Evolutionary conservation across 1,140 invertebrate genomes (phyloP).

Genomic region (Diorhabda carinulata): DNA sequence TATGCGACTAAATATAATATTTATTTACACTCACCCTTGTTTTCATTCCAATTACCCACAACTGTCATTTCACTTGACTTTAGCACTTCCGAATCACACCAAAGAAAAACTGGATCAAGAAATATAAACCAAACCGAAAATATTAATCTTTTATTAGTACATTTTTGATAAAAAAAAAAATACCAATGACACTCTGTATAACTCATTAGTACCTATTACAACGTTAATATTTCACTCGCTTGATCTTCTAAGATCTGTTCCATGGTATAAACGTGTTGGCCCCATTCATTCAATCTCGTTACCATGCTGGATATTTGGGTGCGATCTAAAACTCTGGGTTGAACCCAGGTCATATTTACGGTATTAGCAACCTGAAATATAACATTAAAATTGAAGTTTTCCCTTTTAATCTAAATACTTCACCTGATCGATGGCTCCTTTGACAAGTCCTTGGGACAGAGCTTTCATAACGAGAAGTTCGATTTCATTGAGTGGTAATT

Average conservation of each 20-base stretch:
- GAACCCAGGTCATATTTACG: constrained; percentile 85
- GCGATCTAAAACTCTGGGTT: constrained; percentile 82
- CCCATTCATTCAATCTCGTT: constrained; percentile 73
- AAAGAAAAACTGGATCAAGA: too few species aligned
- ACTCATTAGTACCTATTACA: constrained; percentile 47
- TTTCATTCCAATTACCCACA: too few species aligned
- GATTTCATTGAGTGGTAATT: constrained; percentile 79
- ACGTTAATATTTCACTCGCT: constrained; percentile 79
- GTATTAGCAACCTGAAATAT: constrained; percentile 49
- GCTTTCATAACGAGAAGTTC: constrained; percentile 98
- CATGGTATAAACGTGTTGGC: constrained; percentile 77
- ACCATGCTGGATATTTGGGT: constrained; percentile 75
- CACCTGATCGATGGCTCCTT: constrained; percentile 95
- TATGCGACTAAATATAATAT: constrained; percentile 18
- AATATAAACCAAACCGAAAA: too few species aligned
- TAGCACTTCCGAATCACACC: too few species aligned
- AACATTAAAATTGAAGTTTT: not conserved
- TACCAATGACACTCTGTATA: constrained; percentile 3
- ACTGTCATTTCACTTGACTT: too few species aligned
- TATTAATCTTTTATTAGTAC: not conserved
- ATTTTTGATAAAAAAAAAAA: constrained; percentile 1
- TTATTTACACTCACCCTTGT: constrained; percentile 4
- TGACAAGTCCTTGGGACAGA: constrained; percentile 87
- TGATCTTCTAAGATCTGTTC: constrained; percentile 75
- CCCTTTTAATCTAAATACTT: not conserved